Evolutionary conservation across 2,113 vertebrate species (phyloP).

Genomic region (Cercopithecus mona): DNA sequence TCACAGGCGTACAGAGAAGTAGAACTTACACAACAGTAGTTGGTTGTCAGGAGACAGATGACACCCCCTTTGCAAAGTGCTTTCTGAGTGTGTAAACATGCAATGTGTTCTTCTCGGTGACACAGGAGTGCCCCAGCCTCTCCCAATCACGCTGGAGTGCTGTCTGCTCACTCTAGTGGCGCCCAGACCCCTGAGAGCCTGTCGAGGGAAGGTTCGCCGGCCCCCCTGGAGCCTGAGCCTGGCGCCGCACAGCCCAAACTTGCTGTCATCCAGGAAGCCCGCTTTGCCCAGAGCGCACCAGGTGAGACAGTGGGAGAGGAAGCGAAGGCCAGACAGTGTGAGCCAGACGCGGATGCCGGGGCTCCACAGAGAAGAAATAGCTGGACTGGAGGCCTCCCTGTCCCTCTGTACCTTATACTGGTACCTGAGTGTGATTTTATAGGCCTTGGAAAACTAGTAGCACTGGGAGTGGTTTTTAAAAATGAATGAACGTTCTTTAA

Average conservation of each 20-base stretch:
- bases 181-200: conserved; percentile 98
- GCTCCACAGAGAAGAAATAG: accelerated
- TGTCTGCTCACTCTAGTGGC: conserved; percentile 97
- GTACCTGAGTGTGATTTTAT: too few relatives aligned
- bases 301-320: conserved; percentile 82
- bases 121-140: conserved; percentile 97
- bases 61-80: conserved; percentile 67
- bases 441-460: neutral
- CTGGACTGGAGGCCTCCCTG: neutral
- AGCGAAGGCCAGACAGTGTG: accelerated
- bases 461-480: neutral
- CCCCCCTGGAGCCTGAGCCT: conserved; percentile 93
- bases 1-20: conserved; percentile 23
- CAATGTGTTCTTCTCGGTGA: conserved; percentile 65
- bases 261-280: conserved; percentile 96
- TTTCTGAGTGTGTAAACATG: neutral
- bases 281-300: conserved; percentile 95
- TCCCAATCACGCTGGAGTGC: conserved; percentile 95
- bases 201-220: conserved; percentile 97
- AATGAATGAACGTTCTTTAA: neutral
- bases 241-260: conserved; percentile 93
- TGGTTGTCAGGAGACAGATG: conserved; percentile 43
- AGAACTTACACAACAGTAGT: neutral
- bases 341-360: accelerated
- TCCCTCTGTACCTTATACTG: neutral